Conservation (phyloP, 2,797 vertebrate species). For the Eidolon dupreanum region DNA sequence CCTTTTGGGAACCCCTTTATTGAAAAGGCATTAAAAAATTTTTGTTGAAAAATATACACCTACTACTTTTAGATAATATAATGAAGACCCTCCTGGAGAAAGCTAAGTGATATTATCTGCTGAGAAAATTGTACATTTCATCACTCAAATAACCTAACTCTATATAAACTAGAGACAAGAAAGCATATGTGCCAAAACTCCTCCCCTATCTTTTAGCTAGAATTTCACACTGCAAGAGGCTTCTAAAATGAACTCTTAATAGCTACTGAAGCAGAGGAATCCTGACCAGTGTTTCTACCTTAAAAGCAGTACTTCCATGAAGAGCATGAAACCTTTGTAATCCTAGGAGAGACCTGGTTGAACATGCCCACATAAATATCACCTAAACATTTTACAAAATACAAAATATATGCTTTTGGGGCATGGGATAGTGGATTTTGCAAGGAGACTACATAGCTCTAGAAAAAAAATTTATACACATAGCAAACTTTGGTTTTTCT, state of each 20-base stretch:
- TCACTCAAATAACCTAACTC: slow-evolving; percentile 13
- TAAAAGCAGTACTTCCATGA: not conserved
- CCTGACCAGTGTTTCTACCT: not conserved
- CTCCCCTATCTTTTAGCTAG: not conserved
- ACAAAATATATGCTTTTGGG: not conserved
- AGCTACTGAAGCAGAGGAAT: not conserved
- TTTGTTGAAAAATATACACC: slow-evolving; percentile 1
- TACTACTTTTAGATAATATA: not conserved
- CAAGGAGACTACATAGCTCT: not conserved
- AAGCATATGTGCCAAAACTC: not conserved
- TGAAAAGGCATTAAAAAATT: not conserved
- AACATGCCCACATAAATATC: not conserved
- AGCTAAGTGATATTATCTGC: not conserved
- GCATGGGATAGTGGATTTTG: not conserved
- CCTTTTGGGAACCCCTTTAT: not conserved
- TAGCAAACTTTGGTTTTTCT: not conserved
- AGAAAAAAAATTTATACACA: not conserved
- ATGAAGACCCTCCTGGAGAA: slow-evolving; percentile 12
- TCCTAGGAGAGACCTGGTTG: not conserved
- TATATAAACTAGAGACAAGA: not conserved
- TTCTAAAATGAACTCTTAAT: not conserved
- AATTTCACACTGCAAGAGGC: not conserved
- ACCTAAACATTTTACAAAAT: not conserved
- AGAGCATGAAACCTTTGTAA: not conserved
- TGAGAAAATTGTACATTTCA: slow-evolving; percentile 21